Evolutionary conservation across 1,140 invertebrate genomes (phyloP).

Genomic region (Drosophila funebris): DNA sequence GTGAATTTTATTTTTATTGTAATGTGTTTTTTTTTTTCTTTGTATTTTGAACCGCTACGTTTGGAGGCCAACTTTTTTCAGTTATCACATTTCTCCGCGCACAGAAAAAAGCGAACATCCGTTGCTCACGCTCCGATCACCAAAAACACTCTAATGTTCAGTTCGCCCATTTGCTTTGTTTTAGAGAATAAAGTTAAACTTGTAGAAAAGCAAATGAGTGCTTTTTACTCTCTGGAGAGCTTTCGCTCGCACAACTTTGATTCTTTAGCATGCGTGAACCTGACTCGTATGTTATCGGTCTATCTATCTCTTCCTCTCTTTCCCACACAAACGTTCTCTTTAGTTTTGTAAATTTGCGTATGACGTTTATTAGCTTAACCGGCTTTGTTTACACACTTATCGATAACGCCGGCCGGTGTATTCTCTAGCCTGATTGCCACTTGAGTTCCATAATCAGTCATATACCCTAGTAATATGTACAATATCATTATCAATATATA

Average conservation of each 20-base stretch:
- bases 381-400: constrained; percentile 5
- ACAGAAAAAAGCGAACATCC: background rate
- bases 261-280: background rate
- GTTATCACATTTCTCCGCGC: constrained; percentile 14
- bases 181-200: constrained; percentile 4
- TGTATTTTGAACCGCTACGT: constrained; percentile 1
- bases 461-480: background rate
- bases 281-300: background rate
- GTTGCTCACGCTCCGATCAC: constrained; percentile 20
- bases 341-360: background rate
- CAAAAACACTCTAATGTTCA: constrained; percentile 45
- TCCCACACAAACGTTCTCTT: background rate
- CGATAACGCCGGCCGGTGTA: constrained; percentile 31
- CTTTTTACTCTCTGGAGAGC: background rate
- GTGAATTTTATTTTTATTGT: constrained; percentile 16
- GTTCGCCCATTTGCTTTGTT: constrained; percentile 20
- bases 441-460: constrained; percentile 40
- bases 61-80: constrained; percentile 5
- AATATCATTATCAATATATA: background rate
- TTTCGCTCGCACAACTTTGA: constrained; percentile 3
- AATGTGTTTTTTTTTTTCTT: background rate
- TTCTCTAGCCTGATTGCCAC: constrained; percentile 30
- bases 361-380: constrained; percentile 12
- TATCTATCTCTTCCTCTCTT: background rate
- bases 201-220: background rate